Evolutionary conservation across 2,113 vertebrate species (phyloP), one percentile per base, ranked within the genome.

Genomic region (Bucco capensis): DNA sequence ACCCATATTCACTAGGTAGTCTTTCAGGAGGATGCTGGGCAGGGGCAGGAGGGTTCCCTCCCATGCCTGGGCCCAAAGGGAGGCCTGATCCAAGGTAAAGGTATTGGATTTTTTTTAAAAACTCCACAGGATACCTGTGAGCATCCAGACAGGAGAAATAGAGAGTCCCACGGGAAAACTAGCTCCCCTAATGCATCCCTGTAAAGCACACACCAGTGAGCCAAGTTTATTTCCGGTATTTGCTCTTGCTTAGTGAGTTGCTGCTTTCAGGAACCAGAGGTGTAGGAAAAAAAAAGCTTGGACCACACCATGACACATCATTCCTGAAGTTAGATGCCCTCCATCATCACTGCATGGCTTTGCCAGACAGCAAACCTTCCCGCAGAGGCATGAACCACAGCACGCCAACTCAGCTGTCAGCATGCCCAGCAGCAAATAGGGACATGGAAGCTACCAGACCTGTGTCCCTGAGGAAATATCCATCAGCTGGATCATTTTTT

Each of bases 331-430:
- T 3, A 51, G 51, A 31, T 58, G 28, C 28, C 28, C 23, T 73
- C 66, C 42, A 16, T 81, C 19, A 19, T 38, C 62, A 60, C 19
- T 9, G 4, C 3, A 0, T 11, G 11, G 33, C 44, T 89, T 47
- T 78, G 38, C 19, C 61, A 54, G 49, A 65, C 2, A 8, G 77
- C 87, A 90, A 95, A 81, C 42, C 23, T 54, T 86, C 19, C 54
- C 0, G 0, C 46, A 57, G 61, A 2, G 1, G 33, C 0, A 0
- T 47, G 50, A 83, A 18, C 62, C 74, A 27, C 2, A 0, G 64
- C 54, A 54, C 3, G 2, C 8, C 24, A 4, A 46, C 31, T 86
- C 67, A 69, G 42, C 60, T 4, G 4, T 44, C 1, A 0, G 27
- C 44, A 40, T 38, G 78, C 27, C 58, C 44, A 64, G 22, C 33